These are phyloP conservation scores for Volucella zonaria DNA, from an alignment of 2,888 invertebrate genomes.

Conservation along the genomic window DNA sequence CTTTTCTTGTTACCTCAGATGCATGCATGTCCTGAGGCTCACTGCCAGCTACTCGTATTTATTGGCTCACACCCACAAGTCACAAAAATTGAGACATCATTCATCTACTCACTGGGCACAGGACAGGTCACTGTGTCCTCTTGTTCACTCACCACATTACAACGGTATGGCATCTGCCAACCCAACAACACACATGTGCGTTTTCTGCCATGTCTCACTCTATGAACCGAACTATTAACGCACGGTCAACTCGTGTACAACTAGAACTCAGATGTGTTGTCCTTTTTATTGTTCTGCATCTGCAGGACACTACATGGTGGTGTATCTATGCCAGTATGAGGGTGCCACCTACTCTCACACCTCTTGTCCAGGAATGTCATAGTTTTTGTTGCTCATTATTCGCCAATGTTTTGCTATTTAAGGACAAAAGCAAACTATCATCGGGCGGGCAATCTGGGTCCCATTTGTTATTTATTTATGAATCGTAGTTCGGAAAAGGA, in stretches of 20 bases:
- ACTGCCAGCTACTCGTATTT: conserved; percentile 53
- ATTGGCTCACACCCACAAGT: conserved; percentile 62
- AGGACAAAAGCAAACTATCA: conserved; percentile 71
- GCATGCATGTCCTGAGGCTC: conserved; percentile 45
- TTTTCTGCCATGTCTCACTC: background rate
- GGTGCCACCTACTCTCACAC: conserved; percentile 66
- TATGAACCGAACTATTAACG: conserved; percentile 44
- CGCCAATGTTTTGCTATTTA: conserved; percentile 72
- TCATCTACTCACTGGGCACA: conserved; percentile 39
- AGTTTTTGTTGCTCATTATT: conserved; percentile 71
- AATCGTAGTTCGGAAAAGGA: conserved; percentile 45
- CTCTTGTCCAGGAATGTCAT: conserved; percentile 32
- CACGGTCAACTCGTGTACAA: conserved; percentile 46
- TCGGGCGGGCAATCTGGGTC: conserved; percentile 69
- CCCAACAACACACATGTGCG: conserved; percentile 24
- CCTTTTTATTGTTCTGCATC: conserved; percentile 67
- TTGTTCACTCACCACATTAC: conserved; percentile 47
- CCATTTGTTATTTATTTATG: conserved; percentile 71
- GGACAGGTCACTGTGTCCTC: conserved; percentile 14
- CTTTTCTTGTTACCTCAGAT: conserved; percentile 26
- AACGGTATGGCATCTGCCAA: conserved; percentile 60
- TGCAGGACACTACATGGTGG: conserved; percentile 28
- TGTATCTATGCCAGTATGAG: conserved; percentile 6
- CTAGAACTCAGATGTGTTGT: conserved; percentile 47
- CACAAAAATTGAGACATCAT: conserved; percentile 71